Conservation (phyloP, 2,888 invertebrate species). For the Diarsia brunnea region DNA sequence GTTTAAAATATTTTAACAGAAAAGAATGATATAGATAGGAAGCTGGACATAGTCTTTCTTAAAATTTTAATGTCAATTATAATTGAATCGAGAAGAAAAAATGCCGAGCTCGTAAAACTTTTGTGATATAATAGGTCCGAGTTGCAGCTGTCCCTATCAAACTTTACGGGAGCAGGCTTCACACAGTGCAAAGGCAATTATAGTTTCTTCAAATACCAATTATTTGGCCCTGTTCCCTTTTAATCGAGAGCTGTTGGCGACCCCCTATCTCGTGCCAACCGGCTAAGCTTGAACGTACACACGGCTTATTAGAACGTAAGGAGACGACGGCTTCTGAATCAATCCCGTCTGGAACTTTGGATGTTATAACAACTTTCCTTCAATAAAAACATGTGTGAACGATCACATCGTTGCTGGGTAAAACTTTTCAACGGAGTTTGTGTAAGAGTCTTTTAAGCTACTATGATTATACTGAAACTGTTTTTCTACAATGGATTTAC, state of each 20-base stretch:
- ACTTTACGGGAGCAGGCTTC: no score
- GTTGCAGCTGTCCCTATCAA: no score
- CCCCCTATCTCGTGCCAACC: conserved; percentile 11
- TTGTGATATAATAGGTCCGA: no score
- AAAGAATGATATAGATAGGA: no score
- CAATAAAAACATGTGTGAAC: background rate
- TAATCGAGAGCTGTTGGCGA: conserved; percentile 31
- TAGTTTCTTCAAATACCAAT: no score
- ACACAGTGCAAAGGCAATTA: no score
- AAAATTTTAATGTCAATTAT: no score
- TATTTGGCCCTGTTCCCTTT: background rate
- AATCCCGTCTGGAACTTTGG: conserved; percentile 1
- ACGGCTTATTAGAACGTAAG: conserved; percentile 34
- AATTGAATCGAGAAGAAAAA: no score
- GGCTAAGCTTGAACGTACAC: conserved; percentile 20
- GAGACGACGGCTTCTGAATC: background rate
- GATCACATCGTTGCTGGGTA: background rate
- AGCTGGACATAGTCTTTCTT: no score
- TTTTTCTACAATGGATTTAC: background rate
- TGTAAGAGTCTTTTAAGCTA: background rate
- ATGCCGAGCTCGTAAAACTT: no score
- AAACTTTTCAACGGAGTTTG: background rate
- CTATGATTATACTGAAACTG: background rate
- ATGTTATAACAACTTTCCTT: background rate
- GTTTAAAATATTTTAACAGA: no score